Conservation (phyloP, 2,113 vertebrate species). For the Vicugna pacos region DNA sequence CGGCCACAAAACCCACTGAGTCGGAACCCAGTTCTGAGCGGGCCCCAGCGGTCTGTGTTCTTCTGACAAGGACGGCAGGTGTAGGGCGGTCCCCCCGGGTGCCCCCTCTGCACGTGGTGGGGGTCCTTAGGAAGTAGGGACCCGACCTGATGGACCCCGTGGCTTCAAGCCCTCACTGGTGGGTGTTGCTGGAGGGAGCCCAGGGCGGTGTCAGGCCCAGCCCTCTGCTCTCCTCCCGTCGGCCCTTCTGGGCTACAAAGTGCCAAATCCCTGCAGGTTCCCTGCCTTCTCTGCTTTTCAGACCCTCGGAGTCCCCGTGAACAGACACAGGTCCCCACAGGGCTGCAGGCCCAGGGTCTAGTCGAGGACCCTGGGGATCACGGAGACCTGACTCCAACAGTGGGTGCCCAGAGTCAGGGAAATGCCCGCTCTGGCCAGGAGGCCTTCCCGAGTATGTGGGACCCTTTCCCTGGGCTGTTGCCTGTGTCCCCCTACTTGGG, state of each 20-base stretch:
- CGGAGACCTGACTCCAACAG: neutral
- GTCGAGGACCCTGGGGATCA: rapidly evolving
- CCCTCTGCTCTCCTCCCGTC: neutral
- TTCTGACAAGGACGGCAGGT: neutral
- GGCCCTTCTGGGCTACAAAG: neutral
- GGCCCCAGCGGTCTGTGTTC: neutral
- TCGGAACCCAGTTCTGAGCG: neutral
- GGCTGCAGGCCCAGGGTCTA: too few species aligned
- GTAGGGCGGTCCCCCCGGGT: neutral
- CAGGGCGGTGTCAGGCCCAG: neutral
- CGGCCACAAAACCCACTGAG: rapidly evolving
- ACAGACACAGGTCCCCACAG: rapidly evolving
- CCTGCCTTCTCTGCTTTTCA: rapidly evolving
- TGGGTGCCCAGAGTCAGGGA: too few species aligned
- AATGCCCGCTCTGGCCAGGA: too few species aligned
- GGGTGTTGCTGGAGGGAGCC: too few species aligned
- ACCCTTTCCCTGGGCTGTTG: neutral
- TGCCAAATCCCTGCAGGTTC: rapidly evolving
- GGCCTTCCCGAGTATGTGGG: rapidly evolving
- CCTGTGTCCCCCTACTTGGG: neutral
- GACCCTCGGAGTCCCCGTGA: rapidly evolving
- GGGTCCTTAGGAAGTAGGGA: neutral
- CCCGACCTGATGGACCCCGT: too few species aligned
- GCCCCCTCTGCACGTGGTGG: rapidly evolving
- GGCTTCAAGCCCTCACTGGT: too few species aligned